These are phyloP conservation scores for Sisyra nigra DNA, from an alignment of 2,888 invertebrate genomes.

Conservation along the genomic window DNA sequence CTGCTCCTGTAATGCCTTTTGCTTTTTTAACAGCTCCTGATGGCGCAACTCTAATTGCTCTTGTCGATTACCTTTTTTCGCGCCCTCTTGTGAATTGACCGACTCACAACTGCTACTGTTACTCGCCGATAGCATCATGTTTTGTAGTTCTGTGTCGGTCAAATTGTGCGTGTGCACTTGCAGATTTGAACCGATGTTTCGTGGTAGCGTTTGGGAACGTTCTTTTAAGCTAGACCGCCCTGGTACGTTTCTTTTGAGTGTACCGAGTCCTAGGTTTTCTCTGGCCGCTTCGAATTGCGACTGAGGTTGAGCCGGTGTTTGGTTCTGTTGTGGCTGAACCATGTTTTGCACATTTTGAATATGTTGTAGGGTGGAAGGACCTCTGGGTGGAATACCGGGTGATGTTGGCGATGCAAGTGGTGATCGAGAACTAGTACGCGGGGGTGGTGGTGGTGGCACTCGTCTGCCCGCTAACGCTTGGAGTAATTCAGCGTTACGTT, in stretches of 20 bases:
- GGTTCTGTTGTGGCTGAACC: slow-evolving; percentile 17
- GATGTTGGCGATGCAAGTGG: slow-evolving; percentile 74
- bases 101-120: slow-evolving; percentile 63
- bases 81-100: slow-evolving; percentile 56
- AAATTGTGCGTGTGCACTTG: slow-evolving; percentile 19
- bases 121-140: slow-evolving; percentile 33
- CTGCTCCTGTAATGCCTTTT: slow-evolving; percentile 78
- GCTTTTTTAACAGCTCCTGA: slow-evolving; percentile 75
- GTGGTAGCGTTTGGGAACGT: slow-evolving; percentile 26
- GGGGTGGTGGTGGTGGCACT: slow-evolving; percentile 82
- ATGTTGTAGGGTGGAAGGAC: slow-evolving; percentile 22
- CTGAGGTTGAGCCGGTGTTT: slow-evolving; percentile 18
- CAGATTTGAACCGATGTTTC: slow-evolving; percentile 26
- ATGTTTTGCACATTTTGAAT: slow-evolving; percentile 27
- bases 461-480: slow-evolving; percentile 55
- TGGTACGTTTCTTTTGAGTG: slow-evolving; percentile 23
- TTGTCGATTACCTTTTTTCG: slow-evolving; percentile 40
- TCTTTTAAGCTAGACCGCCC: slow-evolving; percentile 7
- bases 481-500: slow-evolving; percentile 61
- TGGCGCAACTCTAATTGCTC: slow-evolving; percentile 73
- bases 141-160: slow-evolving; percentile 16
- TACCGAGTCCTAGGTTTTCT: slow-evolving; percentile 27
- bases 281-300: slow-evolving; percentile 27
- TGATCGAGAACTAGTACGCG: slow-evolving; percentile 78
- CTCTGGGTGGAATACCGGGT: slow-evolving; percentile 44